Evolutionary conservation across 2,888 invertebrate genomes (phyloP).

Genomic region (Megalurothrips usitatus): DNA sequence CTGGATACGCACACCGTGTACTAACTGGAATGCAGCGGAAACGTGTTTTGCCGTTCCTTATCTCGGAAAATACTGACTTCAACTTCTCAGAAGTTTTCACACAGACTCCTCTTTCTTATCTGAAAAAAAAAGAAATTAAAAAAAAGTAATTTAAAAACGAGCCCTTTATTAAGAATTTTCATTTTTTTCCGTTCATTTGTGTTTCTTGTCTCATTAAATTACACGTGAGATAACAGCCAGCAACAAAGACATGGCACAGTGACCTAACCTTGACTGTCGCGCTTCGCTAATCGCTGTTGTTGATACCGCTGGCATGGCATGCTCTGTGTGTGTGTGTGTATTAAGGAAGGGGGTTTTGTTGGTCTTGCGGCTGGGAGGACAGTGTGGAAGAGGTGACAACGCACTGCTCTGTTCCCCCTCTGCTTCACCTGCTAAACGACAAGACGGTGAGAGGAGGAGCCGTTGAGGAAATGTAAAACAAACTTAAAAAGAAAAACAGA

Average conservation of each 20-base stretch:
- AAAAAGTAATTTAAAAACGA: too few species aligned
- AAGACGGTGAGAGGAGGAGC: not conserved
- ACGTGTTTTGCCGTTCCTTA: too few species aligned
- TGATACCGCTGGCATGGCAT: not conserved
- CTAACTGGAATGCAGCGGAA: too few species aligned
- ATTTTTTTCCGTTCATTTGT: not conserved
- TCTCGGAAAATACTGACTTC: too few species aligned
- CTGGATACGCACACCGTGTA: not conserved
- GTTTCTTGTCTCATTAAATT: not conserved
- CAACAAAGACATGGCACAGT: constrained; percentile 24
- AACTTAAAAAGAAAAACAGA: not conserved
- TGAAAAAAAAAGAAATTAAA: too few species aligned
- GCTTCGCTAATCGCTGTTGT: constrained; percentile 6
- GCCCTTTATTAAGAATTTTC: too few species aligned
- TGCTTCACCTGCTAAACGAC: not conserved
- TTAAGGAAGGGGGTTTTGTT: not conserved
- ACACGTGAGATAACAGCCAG: constrained; percentile 1
- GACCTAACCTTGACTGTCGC: constrained; percentile 18
- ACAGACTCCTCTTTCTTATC: too few species aligned
- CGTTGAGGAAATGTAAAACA: not conserved
- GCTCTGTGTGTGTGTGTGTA: not conserved
- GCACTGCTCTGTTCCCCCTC: not conserved
- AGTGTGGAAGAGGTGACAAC: not conserved
- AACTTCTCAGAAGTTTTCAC: too few species aligned
- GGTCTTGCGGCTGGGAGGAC: not conserved